These are phyloP conservation scores for Catagonus wagneri DNA, from an alignment of 2,113 vertebrate species.

Conservation along the genomic window DNA sequence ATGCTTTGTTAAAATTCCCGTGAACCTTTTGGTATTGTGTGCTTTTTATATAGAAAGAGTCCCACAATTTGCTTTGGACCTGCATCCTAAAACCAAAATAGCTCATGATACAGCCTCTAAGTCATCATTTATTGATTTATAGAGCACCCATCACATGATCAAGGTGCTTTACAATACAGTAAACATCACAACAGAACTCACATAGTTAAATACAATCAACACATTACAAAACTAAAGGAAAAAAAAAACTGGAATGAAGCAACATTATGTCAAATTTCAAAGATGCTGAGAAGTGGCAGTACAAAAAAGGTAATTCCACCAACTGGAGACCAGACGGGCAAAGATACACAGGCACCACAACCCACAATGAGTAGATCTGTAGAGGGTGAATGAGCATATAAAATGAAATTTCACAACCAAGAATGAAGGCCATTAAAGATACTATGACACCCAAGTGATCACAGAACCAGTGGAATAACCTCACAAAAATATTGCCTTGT, in stretches of 20 bases:
- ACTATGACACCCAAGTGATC: slow-evolving; percentile 61
- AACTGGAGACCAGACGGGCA: slow-evolving; percentile 73
- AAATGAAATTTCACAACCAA: slow-evolving; percentile 69
- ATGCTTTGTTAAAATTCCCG: slow-evolving; percentile 23
- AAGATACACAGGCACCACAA: slow-evolving; percentile 65
- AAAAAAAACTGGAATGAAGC: slow-evolving; percentile 74
- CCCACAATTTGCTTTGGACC: slow-evolving; percentile 64
- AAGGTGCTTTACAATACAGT: slow-evolving; percentile 81
- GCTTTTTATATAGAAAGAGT: slow-evolving; percentile 62
- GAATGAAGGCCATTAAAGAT: slow-evolving; percentile 61
- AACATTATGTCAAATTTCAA: slow-evolving; percentile 77
- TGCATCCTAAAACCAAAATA: slow-evolving; percentile 82
- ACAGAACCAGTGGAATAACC: slow-evolving; percentile 57
- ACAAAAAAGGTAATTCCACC: slow-evolving; percentile 79
- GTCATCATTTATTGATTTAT: slow-evolving; percentile 85
- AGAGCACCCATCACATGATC: slow-evolving; percentile 81
- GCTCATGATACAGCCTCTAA: slow-evolving; percentile 81
- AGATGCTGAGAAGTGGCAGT: slow-evolving; percentile 76
- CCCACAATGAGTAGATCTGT: slow-evolving; percentile 50
- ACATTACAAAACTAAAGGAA: slow-evolving; percentile 76
- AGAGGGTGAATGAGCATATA: slow-evolving; percentile 35
- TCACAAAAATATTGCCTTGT: slow-evolving; percentile 48
- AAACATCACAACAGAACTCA: slow-evolving; percentile 82
- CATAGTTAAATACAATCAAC: slow-evolving; percentile 83
- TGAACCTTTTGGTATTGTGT: slow-evolving; percentile 38